Evolutionary conservation across 2,113 vertebrate species (phyloP), one percentile per base, ranked within the genome.

Genomic region (Brienomyrus brachyistius): DNA sequence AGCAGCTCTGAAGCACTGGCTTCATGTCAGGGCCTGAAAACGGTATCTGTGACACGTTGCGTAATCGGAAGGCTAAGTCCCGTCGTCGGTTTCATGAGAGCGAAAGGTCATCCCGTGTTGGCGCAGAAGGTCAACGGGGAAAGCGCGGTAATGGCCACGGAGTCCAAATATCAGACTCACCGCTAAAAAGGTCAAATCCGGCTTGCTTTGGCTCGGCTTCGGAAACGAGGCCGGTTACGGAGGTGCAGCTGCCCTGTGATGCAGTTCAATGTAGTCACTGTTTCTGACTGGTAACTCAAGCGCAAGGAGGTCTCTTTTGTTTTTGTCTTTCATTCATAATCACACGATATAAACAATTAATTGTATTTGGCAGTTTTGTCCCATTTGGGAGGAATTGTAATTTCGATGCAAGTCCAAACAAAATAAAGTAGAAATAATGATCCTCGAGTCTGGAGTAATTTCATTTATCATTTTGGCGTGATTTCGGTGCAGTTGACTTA

Each of bases 41-140:
- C 51, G 5, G 35, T 11, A 35, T 87, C 90, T 52, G 91, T 89
- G 70, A 52, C 84, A n/a, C 54, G 47, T 91, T 90, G 62, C 89
- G 84, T 91, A 88, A 92, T 83, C 88, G 59, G 70, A 91, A 74
- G 13, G n/a, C 56, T 70, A 40, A 91, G 87, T 86, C 89, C 54
- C 45, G 86, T 40, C 82, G 87, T 70, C 50, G 82, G 74, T 62
- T 87, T 89, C 80, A 80, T 91, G 89, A 90, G 89, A 80, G 74
- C 59, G 48, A 91, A 90, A 91, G 91, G 91, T 91, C 89, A 90
- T 88, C 23, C 70, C 40, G 88, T 47, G 70, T 91, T 86, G 70
- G 85, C 90, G 89, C 89, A 90, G 77, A 92, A 92, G 89, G 90
- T 91, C 91, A 90, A 15, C 74, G 54, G 88, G 89, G 90, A 89